phyloP scores from a whole-genome alignment of 2,888 invertebrate genomes.

The Drosophila leonis region DNA sequence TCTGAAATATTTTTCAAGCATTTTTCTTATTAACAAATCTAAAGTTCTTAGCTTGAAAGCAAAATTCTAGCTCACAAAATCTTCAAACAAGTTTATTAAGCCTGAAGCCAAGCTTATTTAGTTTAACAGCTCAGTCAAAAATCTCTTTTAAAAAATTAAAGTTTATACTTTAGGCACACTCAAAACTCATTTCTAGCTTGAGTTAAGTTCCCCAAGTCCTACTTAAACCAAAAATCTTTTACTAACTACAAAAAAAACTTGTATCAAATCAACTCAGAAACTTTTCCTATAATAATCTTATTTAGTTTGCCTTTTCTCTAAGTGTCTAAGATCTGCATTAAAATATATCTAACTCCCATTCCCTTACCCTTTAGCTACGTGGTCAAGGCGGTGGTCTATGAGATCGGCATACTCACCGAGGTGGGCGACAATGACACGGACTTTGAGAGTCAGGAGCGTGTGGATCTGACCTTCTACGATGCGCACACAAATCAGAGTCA shows the following conservation, averaged over 20 bases:
- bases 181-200: neutral
- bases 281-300: neutral
- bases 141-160: neutral
- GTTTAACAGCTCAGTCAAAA: neutral
- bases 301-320: neutral
- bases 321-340: neutral
- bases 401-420: slow-evolving; percentile 88
- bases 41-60: too few species aligned
- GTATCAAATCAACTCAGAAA: neutral
- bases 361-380: slow-evolving; percentile 85
- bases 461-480: slow-evolving; percentile 87
- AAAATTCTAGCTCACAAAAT: too few species aligned
- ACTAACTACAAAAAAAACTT: neutral
- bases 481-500: slow-evolving; percentile 86
- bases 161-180: neutral
- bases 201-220: neutral
- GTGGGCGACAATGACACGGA: slow-evolving; percentile 85
- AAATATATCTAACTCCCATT: neutral
- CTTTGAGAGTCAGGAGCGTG: slow-evolving; percentile 86
- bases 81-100: too few species aligned
- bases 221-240: neutral
- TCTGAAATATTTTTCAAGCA: too few species aligned
- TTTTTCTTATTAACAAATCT: too few species aligned
- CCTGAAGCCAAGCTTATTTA: too few species aligned
- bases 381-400: slow-evolving; percentile 87